Base-by-base conservation (phyloP, 2,797 vertebrate genomes). In the Enteromius trimaculatus region DNA sequence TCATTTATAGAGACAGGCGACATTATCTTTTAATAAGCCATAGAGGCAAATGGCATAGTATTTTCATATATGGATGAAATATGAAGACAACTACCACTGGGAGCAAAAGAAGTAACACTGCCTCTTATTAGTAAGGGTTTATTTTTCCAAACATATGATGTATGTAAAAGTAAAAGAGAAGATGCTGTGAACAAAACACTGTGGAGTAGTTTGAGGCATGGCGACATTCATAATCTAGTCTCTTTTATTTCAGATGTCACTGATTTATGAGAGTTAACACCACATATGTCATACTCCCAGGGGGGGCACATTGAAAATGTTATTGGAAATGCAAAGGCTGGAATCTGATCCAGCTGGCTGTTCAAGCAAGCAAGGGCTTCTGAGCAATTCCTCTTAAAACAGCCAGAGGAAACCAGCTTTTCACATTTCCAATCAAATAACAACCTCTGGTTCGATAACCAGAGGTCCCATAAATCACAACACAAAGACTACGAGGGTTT, bases 301-400 rank as follows among this genome's bases (percentile, higher is more conserved):
- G 49, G 55, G 37, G 69, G 53, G 11, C 42, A 49, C 39, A 72
- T 42, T 53, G 76, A 53, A 49, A 26, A 42, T 21, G 19, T 68
- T 66, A 82, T 55, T 69, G 58, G n/a, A 64, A 11, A 51, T 64
- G 39, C 58, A 64, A 66, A 44, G 49, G 21, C 23, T 58, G 23
- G 47, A 77, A 68, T 69, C 72, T 14, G 60, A 39, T 31, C 21
- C 23, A 82, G 64, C 19, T 44, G 62, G n/a, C 31, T 58, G 80
- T 14, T 74, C 55, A 55, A 9, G 11, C 55, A 55, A 66, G 29
- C 39, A 55, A 42, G 72, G 55, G 4, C 51, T 60, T 49, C 49
- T 77, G 62, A 82, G n/a, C 29, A 53, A 55, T 76, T 68, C 17
- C 7, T 77, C 14, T 68, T 4, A 82, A 77, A 82, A 58, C 31